phyloP scores from a whole-genome alignment of 2,113 vertebrate genomes.

The Pleuronectes platessa region DNA sequence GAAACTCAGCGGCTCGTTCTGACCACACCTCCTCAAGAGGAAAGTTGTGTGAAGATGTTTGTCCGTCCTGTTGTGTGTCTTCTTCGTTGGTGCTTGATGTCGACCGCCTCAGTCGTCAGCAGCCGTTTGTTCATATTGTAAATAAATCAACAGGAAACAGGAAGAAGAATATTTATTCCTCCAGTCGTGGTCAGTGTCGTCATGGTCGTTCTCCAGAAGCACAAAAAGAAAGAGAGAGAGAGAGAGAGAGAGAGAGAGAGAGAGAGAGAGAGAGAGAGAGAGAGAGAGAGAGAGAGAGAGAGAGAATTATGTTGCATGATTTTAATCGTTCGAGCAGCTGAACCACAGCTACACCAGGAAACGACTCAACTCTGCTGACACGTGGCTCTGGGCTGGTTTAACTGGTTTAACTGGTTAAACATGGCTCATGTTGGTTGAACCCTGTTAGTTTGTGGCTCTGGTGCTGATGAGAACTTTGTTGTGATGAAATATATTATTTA shows the following conservation, averaged over 20 bases:
- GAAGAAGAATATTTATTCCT: conserved; percentile 74
- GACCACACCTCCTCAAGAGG: not conserved
- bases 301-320: conserved; percentile 44
- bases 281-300: conserved; percentile 35
- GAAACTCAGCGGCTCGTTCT: not conserved
- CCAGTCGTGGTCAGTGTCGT: conserved; percentile 48
- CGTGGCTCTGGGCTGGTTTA: not conserved
- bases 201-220: conserved; percentile 52
- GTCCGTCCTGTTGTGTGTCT: conserved; percentile 7
- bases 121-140: conserved; percentile 63
- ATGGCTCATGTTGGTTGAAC: not conserved
- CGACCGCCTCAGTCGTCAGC: not conserved
- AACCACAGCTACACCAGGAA: not conserved
- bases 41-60: not conserved
- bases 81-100: conserved; percentile 21
- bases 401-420: not conserved
- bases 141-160: conserved; percentile 46
- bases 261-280: conserved; percentile 57
- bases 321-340: not conserved
- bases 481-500: conserved; percentile 71
- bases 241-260: not conserved
- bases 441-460: conserved; percentile 20
- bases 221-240: conserved; percentile 49
- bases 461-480: conserved; percentile 50
- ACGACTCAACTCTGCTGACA: not conserved